Base-by-base conservation (phyloP, 2,888 invertebrate genomes). In the Willowsia nigromaculata region DNA sequence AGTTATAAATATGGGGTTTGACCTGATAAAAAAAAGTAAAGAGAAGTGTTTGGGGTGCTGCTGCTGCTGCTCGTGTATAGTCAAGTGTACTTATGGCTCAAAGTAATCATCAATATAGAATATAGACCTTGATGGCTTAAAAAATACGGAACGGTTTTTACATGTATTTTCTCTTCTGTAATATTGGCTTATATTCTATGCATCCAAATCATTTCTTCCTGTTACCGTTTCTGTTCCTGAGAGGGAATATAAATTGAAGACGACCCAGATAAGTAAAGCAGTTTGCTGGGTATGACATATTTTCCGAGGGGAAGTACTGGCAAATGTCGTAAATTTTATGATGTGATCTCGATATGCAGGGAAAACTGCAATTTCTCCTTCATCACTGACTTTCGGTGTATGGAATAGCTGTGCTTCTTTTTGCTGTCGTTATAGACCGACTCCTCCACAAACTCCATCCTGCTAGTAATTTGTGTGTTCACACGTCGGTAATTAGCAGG, bases 171-270 rank as follows among this genome's bases (percentile, higher is more conserved):
- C n/a, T 13, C n/a, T n/a, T 47, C 6, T 18, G 43, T 30, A n/a
- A 27, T 76, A 76, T 76, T 76, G 50, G 76, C 76, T 50, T 76
- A 76, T 50, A 47, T 76, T 50, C n/a, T n/a, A n/a, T n/a, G n/a
- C n/a, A n/a, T n/a, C n/a, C n/a, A n/a, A n/a, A n/a, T 30, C 71
- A 18, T 11, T 62, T 53, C 62, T 30, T 27, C 59, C 53, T 9
- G 22, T 27, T 18, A 25, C 13, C 25, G 0, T 25, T 27, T 3
- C 11, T 33, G 27, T 62, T 9, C 30, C 33, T 37, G 18, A 47
- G 50, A 33, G 11, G 30, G 47, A 18, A 30, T 76, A 37, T 18
- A 53, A 27, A 50, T 50, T 53, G 27, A 76, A 47, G 47, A 27
- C 76, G 76, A 76, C 76, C 76, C 50, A 76, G 76, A 76, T 76